These are phyloP conservation scores for Mormyrops boulengeri DNA, from an alignment of 2,797 vertebrate species.

Conservation along the genomic window DNA sequence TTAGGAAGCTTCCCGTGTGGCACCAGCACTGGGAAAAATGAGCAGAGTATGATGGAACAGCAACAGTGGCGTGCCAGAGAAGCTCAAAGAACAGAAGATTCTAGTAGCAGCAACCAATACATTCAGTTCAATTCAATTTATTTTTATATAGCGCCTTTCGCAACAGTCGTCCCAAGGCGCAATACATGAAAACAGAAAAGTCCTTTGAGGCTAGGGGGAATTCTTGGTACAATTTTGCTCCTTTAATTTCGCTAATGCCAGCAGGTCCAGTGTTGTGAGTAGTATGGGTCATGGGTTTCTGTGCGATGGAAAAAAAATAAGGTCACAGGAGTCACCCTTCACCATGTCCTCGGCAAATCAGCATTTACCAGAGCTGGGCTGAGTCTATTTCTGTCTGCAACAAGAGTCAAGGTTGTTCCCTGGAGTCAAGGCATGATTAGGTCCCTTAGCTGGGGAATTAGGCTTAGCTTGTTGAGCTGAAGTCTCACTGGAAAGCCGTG, in stretches of 20 bases:
- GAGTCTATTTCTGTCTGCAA: background rate
- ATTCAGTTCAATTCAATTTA: background rate
- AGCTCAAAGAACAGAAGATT: background rate
- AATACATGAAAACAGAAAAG: background rate
- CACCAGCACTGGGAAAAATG: background rate
- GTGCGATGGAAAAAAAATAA: constrained; percentile 1
- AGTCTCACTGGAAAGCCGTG: background rate
- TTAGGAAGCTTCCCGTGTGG: background rate
- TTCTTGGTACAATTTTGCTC: background rate
- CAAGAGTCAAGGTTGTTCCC: background rate
- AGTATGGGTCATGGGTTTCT: background rate
- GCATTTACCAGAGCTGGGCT: background rate
- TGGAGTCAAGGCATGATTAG: background rate
- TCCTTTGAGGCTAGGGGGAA: background rate
- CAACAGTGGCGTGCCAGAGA: background rate
- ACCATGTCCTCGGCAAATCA: background rate
- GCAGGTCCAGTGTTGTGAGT: background rate
- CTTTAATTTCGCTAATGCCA: background rate
- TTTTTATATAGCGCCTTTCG: background rate
- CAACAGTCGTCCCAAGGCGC: background rate
- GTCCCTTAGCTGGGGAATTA: constrained; percentile 10
- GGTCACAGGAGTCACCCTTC: background rate
- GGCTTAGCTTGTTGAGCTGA: constrained; percentile 1
- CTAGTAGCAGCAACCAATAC: background rate
- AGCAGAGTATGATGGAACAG: background rate